These are phyloP conservation scores for Prunella himalayana DNA, from an alignment of 2,113 vertebrate genomes.

Conservation along the genomic window DNA sequence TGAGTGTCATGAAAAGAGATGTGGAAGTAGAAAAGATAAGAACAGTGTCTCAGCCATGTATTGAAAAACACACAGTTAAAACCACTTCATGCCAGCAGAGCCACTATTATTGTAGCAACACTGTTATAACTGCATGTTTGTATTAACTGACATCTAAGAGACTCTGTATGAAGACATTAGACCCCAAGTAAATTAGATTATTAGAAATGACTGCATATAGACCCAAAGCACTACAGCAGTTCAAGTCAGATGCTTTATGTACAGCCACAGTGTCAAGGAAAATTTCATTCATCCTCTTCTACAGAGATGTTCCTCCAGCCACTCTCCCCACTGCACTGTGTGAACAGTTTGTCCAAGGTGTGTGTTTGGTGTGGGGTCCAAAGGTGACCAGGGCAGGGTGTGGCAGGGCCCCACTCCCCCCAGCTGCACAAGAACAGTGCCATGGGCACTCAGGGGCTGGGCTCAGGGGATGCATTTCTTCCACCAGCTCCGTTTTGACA, in stretches of 20 bases:
- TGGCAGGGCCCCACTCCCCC: fast-evolving
- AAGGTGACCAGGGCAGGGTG: background rate
- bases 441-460: background rate
- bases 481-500: background rate
- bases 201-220: fast-evolving
- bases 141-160: background rate
- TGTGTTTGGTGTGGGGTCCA: background rate
- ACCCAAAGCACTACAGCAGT: background rate
- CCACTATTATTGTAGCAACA: background rate
- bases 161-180: background rate
- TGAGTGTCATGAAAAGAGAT: background rate
- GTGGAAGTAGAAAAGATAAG: background rate
- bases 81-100: background rate
- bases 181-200: background rate
- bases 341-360: background rate
- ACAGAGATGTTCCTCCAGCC: background rate
- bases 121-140: background rate
- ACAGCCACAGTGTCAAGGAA: background rate
- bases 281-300: background rate
- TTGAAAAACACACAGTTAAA: background rate
- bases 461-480: background rate
- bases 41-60: background rate
- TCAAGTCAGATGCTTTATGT: background rate
- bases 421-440: background rate
- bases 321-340: fast-evolving